Evolutionary conservation across 2,888 invertebrate species (phyloP).

Genomic region (Ommatoiulus sabulosus): DNA sequence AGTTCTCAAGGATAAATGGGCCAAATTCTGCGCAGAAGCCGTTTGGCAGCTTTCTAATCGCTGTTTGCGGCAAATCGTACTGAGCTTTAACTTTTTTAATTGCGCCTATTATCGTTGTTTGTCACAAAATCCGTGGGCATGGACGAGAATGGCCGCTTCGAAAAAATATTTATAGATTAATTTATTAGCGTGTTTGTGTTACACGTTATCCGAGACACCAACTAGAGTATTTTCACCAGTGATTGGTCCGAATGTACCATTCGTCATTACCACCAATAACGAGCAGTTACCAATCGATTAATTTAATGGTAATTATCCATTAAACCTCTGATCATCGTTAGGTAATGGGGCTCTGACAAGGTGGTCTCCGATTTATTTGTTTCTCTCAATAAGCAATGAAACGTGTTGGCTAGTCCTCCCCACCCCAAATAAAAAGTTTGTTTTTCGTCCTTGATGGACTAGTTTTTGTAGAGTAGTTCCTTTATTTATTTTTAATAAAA

Average conservation of each 20-base stretch:
- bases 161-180: background rate
- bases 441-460: background rate
- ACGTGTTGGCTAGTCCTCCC: too few relatives aligned
- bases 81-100: constrained; percentile 17
- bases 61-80: background rate
- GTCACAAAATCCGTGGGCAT: background rate
- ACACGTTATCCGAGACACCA: background rate
- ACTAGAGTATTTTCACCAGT: background rate
- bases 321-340: background rate
- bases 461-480: background rate
- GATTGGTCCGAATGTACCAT: background rate
- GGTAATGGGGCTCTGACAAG: too few relatives aligned
- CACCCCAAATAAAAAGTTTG: background rate
- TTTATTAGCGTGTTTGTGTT: background rate
- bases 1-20: background rate
- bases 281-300: too few relatives aligned
- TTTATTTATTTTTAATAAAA: background rate
- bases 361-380: too few relatives aligned
- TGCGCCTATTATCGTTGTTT: constrained; percentile 3
- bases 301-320: background rate
- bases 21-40: background rate
- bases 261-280: background rate
- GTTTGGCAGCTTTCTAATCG: constrained; percentile 6
- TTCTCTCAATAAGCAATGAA: too few relatives aligned
- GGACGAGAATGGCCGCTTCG: background rate